Evolutionary conservation across 2,888 invertebrate genomes (phyloP), one percentile per base, ranked within the genome.

Genomic region (Brachyptera risi): DNA sequence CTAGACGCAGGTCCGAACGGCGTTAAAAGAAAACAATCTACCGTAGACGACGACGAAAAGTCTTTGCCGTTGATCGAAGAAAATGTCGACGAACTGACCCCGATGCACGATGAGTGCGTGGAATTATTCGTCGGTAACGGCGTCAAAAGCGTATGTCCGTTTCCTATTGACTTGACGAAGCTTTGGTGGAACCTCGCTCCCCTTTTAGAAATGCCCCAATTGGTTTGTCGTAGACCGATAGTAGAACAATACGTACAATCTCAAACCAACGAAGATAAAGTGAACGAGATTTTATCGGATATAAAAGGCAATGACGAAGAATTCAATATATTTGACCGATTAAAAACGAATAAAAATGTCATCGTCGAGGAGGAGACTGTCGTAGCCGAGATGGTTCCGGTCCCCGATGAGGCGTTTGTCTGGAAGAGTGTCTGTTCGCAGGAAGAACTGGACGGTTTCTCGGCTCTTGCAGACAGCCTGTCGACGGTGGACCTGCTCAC

Each of bases 111-210:
- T 23, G 17, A 24, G 13, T 49, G 38, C 31, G 17, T 26, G 15
- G 50, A 59, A 37, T 15, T 40, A 21, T 38, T 40, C 15, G 40
- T 42, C 5, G 49, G 35, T 4, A 54, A 59, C n/a, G 9, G n/a
- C 19, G 24, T 24, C 35, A n/a, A n/a, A n/a, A 56, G 47, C 56
- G 27, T 50, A 59, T 27, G 37, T 58, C 23, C 15, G 1, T 64
- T 64, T 58, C 65, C 68, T 37, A 40, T 71, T 19, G 68, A 72
- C 65, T 65, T 74, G 26, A 69, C 67, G 31, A 60, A 49, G 11
- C 47, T 73, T 24, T 75, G 73, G 73, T 74, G 73, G 73, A 73
- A 73, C 67, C 67, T 74, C 24, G 69, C 74, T 0, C 38, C 44
- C 3, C 35, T 61, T 3, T 17, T 59, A 35, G 35, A 21, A 11